Base-by-base conservation (phyloP, 2,113 vertebrate species). In the Rhadina sibilatrix region DNA sequence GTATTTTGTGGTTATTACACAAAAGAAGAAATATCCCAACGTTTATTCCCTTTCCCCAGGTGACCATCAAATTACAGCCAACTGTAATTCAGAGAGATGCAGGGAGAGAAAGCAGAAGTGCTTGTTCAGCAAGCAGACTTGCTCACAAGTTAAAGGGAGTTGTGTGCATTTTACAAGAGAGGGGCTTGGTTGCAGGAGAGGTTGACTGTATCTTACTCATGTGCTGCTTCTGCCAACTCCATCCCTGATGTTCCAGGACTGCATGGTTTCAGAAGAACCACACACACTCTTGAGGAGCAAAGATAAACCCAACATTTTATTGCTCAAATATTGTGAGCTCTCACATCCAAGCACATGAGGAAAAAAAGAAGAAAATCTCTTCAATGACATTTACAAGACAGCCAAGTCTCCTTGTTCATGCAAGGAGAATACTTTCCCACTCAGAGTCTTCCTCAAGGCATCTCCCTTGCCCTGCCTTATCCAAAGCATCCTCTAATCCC, bases 111-210 rank as follows among this genome's bases (percentile, higher is more conserved):
- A 54, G 35, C 33, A 70, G 50, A 77, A 93, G 75, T 10, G 35
- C 42, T 83, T 54, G 38, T 30, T 76, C 75, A 91, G 82, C 57
- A 54, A 74, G 50, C 13, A 82, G 37, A 19, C 13, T 1, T 47
- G 40, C 31, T 69, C 59, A 76, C 33, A 52, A 71, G 28, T 42
- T 40, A 31, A 59, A 74, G 15, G 22, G 10, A 22, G 8, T 2
- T 2, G 13, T 1, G 0, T 37, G n/a, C 37, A 40, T 25, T 71
- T 44, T 40, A 1, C 25, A 53, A 20, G 11, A 6, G 23, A 79
- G 17, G 14, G n/a, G 78, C 89, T 68, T 11, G 12, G 25, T 1
- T 23, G 10, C 63, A 40, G 37, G 9, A 77, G 33, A 63, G 15
- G 8, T 8, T 52, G 46, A 19, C 7, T 54, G 20, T 4, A 6